These are phyloP conservation scores for Tadarida brasiliensis DNA, from an alignment of 2,797 vertebrate genomes.

Conservation along the genomic window DNA sequence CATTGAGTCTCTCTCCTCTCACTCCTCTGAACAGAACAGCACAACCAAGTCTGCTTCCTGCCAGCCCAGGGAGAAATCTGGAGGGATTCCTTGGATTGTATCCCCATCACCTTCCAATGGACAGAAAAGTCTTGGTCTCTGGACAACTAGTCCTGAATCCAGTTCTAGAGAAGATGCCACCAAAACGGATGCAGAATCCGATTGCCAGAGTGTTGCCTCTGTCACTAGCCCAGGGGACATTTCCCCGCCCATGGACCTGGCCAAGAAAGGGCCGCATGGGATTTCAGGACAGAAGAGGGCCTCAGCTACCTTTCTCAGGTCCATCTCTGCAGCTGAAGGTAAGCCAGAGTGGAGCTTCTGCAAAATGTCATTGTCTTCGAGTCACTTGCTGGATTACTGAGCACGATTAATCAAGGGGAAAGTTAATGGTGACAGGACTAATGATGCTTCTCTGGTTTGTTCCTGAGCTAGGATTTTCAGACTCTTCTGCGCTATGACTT, in stretches of 20 bases:
- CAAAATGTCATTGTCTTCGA: not conserved
- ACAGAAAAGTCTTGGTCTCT: slow-evolving; percentile 89
- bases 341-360: not conserved
- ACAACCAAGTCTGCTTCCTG: slow-evolving; percentile 89
- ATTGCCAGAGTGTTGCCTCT: slow-evolving; percentile 92
- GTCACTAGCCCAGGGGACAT: slow-evolving; percentile 87
- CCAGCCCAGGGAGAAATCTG: slow-evolving; percentile 89
- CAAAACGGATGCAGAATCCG: slow-evolving; percentile 94
- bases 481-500: slow-evolving; percentile 18
- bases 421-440: slow-evolving; percentile 11
- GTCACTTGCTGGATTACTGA: not conserved
- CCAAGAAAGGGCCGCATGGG: slow-evolving; percentile 91
- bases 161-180: slow-evolving; percentile 94
- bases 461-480: slow-evolving; percentile 25
- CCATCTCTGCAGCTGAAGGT: slow-evolving; percentile 94
- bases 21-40: slow-evolving; percentile 97
- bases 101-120: slow-evolving; percentile 91
- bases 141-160: slow-evolving; percentile 94
- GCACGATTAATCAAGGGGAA: not conserved
- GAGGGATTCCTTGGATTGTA: slow-evolving; percentile 92
- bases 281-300: slow-evolving; percentile 89
- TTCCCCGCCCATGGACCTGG: slow-evolving; percentile 87
- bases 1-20: slow-evolving; percentile 97
- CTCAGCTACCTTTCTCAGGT: slow-evolving; percentile 94
- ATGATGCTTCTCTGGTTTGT: not conserved